Conservation (phyloP, 1,140 invertebrate genomes). For the Harpegnathos saltator region DNA sequence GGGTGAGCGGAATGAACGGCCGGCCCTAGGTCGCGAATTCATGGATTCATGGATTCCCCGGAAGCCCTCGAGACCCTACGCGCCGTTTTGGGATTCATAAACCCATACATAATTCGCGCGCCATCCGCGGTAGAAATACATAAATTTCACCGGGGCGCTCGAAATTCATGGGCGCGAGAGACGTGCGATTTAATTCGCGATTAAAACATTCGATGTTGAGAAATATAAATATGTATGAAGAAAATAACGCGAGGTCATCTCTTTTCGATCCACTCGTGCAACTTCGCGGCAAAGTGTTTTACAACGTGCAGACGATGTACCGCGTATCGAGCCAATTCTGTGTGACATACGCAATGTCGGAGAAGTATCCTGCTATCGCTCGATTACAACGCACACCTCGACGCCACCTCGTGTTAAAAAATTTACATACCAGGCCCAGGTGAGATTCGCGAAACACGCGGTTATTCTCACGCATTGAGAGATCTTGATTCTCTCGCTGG, state of each 20-base stretch:
- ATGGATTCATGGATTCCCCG: conserved; percentile 51
- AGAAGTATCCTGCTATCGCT: too few species aligned
- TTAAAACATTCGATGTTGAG: neutral
- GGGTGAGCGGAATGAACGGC: conserved; percentile 19
- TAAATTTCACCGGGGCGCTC: conserved; percentile 11
- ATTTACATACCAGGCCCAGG: neutral
- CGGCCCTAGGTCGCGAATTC: conserved; percentile 27
- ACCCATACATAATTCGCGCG: conserved; percentile 43
- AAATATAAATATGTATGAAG: too few species aligned
- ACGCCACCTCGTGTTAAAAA: too few species aligned
- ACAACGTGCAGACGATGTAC: too few species aligned
- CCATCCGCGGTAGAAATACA: neutral
- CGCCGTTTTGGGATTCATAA: conserved; percentile 46
- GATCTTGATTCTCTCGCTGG: neutral
- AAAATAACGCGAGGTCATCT: too few species aligned
- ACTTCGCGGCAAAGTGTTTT: too few species aligned
- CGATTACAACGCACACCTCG: too few species aligned
- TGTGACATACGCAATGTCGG: too few species aligned
- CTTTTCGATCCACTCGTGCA: too few species aligned
- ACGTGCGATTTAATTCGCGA: conserved; percentile 12
- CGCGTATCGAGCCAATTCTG: too few species aligned
- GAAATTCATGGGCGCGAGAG: conserved; percentile 28
- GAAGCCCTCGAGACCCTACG: conserved; percentile 19
- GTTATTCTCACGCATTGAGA: neutral
- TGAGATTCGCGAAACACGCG: neutral